These are phyloP conservation scores for Papilio demoleus DNA, from an alignment of 2,888 invertebrate species.

Conservation along the genomic window DNA sequence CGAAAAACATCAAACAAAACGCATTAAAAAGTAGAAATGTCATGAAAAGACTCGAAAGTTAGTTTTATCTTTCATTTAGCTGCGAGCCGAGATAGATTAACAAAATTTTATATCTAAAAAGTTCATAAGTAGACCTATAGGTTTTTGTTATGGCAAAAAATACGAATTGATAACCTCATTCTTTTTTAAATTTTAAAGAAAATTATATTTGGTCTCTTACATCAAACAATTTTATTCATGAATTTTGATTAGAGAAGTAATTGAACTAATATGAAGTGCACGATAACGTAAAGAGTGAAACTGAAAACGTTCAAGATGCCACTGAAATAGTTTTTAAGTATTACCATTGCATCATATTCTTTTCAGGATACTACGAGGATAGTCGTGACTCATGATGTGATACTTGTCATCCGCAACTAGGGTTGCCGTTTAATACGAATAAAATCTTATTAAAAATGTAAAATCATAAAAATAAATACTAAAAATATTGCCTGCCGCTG, in stretches of 20 bases:
- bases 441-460: background rate
- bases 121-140: too few relatives aligned
- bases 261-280: background rate
- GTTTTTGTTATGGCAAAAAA: too few relatives aligned
- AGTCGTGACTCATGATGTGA: conserved; percentile 6
- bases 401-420: background rate
- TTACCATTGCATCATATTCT: conserved; percentile 5
- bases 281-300: background rate
- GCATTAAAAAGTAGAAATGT: too few relatives aligned
- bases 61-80: too few relatives aligned
- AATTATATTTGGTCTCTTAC: background rate
- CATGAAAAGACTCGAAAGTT: too few relatives aligned
- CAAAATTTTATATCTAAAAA: too few relatives aligned
- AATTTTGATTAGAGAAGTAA: background rate
- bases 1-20: too few relatives aligned
- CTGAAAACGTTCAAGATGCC: background rate
- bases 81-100: too few relatives aligned
- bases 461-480: background rate
- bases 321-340: background rate
- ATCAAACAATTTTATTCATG: background rate
- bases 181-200: too few relatives aligned
- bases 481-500: too few relatives aligned
- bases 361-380: conserved; percentile 14
- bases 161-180: too few relatives aligned
- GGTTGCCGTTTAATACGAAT: background rate